phyloP scores from a whole-genome alignment of 2,797 vertebrate genomes.

The Miichthys miiuy region DNA sequence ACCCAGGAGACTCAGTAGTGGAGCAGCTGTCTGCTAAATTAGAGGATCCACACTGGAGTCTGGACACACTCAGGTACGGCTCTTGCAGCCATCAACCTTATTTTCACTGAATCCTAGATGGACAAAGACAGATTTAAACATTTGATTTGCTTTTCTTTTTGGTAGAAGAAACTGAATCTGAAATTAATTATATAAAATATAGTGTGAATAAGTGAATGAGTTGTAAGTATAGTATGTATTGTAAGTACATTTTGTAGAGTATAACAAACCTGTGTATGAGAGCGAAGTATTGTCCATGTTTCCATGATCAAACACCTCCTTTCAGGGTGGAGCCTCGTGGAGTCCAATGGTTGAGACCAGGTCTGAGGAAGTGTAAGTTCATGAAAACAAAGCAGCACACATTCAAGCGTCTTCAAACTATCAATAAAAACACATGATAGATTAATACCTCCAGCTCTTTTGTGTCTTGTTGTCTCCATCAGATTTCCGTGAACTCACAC shows the following conservation, averaged over 20 bases:
- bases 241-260: too few species aligned
- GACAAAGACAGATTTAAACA: too few species aligned
- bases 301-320: background rate
- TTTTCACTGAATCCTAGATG: too few species aligned
- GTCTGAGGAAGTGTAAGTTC: constrained; percentile 26
- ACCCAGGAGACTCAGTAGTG: background rate
- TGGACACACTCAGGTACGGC: background rate
- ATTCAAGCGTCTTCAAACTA: background rate
- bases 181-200: too few species aligned
- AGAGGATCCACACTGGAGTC: background rate
- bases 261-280: too few species aligned
- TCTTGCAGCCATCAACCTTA: background rate
- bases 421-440: too few species aligned
- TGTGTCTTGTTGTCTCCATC: too few species aligned
- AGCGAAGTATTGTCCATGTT: background rate
- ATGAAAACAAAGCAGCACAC: background rate
- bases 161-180: too few species aligned
- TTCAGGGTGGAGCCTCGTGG: constrained; percentile 12
- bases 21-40: background rate
- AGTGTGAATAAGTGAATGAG: too few species aligned
- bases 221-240: too few species aligned
- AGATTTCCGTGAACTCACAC: too few species aligned
- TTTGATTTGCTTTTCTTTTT: too few species aligned
- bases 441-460: background rate
- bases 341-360: constrained; percentile 1